Evolutionary conservation across 1,140 invertebrate species (phyloP).

Genomic region (Pectinophora gossypiella): DNA sequence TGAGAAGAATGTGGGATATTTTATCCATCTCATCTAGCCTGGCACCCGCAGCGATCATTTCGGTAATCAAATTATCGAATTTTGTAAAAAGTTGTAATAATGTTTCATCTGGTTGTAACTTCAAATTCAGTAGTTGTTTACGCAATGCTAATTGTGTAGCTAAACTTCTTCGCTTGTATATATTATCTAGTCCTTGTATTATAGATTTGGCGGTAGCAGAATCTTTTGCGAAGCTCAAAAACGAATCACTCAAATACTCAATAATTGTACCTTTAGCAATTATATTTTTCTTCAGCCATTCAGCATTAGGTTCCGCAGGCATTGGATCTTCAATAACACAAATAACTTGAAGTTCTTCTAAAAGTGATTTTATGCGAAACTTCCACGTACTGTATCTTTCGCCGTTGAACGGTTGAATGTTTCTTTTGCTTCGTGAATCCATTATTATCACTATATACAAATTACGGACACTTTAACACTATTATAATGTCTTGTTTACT

Average conservation of each 20-base stretch:
- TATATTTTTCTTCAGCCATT: conserved; percentile 37
- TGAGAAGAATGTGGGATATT: conserved; percentile 48
- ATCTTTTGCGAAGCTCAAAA: conserved; percentile 37
- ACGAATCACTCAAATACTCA: conserved; percentile 47
- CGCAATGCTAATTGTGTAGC: conserved; percentile 45
- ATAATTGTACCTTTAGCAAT: conserved; percentile 40
- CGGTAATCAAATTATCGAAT: conserved; percentile 50
- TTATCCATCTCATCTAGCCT: conserved; percentile 50
- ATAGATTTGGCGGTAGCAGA: conserved; percentile 22
- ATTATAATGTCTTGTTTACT: too few relatives aligned
- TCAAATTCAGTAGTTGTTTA: conserved; percentile 49
- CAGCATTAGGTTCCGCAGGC: conserved; percentile 12
- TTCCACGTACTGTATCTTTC: conserved; percentile 40
- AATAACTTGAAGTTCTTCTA: conserved; percentile 31
- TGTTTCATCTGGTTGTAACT: conserved; percentile 41
- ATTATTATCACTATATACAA: too few relatives aligned
- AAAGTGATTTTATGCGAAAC: conserved; percentile 27
- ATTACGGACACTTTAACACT: too few relatives aligned
- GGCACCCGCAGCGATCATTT: conserved; percentile 46
- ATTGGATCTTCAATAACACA: conserved; percentile 27
- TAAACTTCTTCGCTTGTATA: conserved; percentile 56
- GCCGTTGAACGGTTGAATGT: conserved; percentile 25
- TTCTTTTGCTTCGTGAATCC: too few relatives aligned
- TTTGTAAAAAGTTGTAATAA: conserved; percentile 42
- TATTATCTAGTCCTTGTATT: conserved; percentile 25